Conservation (phyloP, 2,888 invertebrate species). For the Smittia aterrima region DNA sequence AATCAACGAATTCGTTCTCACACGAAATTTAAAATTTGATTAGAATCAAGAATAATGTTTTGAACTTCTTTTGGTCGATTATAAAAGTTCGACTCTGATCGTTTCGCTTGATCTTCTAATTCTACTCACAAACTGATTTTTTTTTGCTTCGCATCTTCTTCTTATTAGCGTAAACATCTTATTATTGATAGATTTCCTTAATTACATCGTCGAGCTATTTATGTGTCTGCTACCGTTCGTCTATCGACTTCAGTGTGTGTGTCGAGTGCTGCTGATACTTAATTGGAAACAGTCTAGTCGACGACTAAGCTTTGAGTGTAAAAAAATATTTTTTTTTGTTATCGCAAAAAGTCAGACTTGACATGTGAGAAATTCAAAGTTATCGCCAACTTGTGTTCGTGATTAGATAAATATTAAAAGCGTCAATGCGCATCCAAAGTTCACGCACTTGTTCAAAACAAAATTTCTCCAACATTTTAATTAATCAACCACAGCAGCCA, state of each 20-base stretch:
- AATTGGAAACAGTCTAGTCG: background rate
- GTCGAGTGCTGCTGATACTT: background rate
- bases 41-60: no score
- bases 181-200: conserved; percentile 33
- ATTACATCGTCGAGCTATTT: conserved; percentile 23
- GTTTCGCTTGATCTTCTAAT: no score
- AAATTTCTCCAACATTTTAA: background rate
- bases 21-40: background rate
- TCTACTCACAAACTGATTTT: no score
- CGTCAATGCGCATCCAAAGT: background rate
- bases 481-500: background rate
- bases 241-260: background rate
- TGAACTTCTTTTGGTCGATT: no score
- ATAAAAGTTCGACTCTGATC: background rate
- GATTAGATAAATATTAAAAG: background rate
- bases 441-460: background rate
- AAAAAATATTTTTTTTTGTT: background rate
- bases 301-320: background rate
- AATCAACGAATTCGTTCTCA: background rate
- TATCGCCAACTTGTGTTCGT: background rate
- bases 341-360: conserved; percentile 13
- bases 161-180: conserved; percentile 26
- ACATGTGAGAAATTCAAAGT: background rate
- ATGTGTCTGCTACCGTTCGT: conserved; percentile 29
- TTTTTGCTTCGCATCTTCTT: conserved; percentile 1